Base-by-base conservation (phyloP, 2,797 vertebrate species). In the Malurus splendens region DNA sequence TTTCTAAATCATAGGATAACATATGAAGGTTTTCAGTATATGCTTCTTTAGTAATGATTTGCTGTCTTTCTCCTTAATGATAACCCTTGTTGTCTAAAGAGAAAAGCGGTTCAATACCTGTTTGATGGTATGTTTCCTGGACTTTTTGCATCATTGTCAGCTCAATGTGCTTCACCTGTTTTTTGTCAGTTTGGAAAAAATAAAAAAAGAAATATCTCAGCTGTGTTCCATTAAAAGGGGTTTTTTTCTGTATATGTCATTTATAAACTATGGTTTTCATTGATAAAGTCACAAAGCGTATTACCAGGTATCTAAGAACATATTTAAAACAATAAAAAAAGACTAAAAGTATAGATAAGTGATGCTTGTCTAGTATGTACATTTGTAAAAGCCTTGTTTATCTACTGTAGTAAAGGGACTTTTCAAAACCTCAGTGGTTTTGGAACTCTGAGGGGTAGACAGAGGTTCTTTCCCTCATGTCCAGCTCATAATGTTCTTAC, bases 381-480 rank as follows among this genome's bases (percentile, higher is more conserved):
- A 73, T 65, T 86, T 67, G 17, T 74, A 15, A 25, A 50, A 65
- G 41, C 57, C 17, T 65, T 85, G 61, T 87, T 83, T 93, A 59
- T 65, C 42, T 64, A 0, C 36, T 48, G 59, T 25, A 65, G 12
- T 51, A 70, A 73, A n/a, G 25, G 32, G 9, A 3, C 25, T 82
- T 92, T 90, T 77, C 14, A 77, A 67, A 86, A 25, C 18, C 16
- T 39, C 14, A 7, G 9, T 55, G 62, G 44, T 51, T 50, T 48
- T 56, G 22, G 18, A 57, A 56, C 0, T 0, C 38, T 23, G 16
- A 1, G 1, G n/a, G 13, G 13, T 36, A 56, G 9, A 25, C 20
- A 77, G 9, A 15, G 5, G 6, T 54, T 60, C 10, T 54, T 68
- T 17, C 20, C 24, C 13, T 68, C 12, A 30, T 33, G 8, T 44